phyloP scores from a whole-genome alignment of 2,888 invertebrate genomes.

The Drosophila fungiperda region DNA sequence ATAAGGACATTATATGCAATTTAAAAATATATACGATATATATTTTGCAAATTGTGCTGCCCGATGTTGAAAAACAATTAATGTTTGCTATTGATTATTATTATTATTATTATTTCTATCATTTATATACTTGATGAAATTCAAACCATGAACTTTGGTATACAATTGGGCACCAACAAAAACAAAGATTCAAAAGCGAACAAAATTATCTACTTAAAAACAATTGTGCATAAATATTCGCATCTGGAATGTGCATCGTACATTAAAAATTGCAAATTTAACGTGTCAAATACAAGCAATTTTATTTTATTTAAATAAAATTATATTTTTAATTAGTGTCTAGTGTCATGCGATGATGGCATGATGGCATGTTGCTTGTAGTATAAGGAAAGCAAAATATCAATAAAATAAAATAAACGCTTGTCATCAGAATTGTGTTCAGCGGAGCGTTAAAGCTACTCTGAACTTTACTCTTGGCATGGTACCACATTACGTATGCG shows the following conservation, averaged over 20 bases:
- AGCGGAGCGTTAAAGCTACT: conserved; percentile 18
- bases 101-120: too few relatives aligned
- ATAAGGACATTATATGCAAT: not conserved
- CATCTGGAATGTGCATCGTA: not conserved
- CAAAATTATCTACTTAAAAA: not conserved
- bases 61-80: not conserved
- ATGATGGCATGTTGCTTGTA: not conserved
- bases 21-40: too few relatives aligned
- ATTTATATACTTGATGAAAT: not conserved
- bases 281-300: not conserved
- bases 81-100: not conserved
- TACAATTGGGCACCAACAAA: not conserved
- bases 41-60: not conserved
- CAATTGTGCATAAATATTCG: not conserved
- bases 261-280: not conserved
- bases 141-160: not conserved
- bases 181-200: not conserved
- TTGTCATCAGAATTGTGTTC: conserved; percentile 38
- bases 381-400: not conserved
- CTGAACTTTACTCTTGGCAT: conserved; percentile 9
- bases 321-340: not conserved
- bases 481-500: conserved; percentile 72
- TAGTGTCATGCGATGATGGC: not conserved
- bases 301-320: not conserved
- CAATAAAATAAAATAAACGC: conserved; percentile 1